Evolutionary conservation across 2,113 vertebrate genomes (phyloP).

Genomic region (Rhabdornis inornatus): DNA sequence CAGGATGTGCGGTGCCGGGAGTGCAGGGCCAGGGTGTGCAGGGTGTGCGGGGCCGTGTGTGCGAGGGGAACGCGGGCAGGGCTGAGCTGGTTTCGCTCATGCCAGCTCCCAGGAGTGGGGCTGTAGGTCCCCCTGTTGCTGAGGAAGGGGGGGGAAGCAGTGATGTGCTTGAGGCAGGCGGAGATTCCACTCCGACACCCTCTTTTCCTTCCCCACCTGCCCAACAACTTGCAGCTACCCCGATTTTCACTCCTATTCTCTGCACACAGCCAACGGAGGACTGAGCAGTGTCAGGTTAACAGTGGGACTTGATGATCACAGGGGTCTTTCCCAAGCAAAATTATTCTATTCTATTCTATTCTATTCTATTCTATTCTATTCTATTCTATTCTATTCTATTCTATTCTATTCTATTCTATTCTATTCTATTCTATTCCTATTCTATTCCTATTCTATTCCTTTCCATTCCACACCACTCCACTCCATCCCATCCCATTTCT

Average conservation of each 20-base stretch:
- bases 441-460: not conserved
- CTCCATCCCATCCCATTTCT: not conserved
- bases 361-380: not conserved
- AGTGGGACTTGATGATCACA: accelerated
- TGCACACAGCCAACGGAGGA: accelerated
- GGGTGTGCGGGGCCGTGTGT: not conserved
- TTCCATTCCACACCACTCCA: not conserved
- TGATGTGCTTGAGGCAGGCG: accelerated
- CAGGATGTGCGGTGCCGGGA: no score
- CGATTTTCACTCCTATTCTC: accelerated
- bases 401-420: not conserved
- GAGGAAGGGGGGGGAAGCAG: not conserved
- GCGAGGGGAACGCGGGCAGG: not conserved
- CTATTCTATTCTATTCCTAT: not conserved
- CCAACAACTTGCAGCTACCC: not conserved
- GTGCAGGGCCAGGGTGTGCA: no score
- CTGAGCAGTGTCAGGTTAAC: no score
- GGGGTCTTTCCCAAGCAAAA: not conserved
- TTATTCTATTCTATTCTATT: not conserved
- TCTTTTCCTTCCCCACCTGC: not conserved
- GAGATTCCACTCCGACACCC: accelerated
- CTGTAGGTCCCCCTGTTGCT: accelerated
- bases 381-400: not conserved
- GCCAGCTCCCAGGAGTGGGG: accelerated
- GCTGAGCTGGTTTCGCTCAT: no score